A percentile compares a stretch with the other conserved stretches of the same genome.
Evolutionary conservation across 2,888 invertebrate genomes (phyloP).

Genomic region (Volucella bombylans): DNA sequence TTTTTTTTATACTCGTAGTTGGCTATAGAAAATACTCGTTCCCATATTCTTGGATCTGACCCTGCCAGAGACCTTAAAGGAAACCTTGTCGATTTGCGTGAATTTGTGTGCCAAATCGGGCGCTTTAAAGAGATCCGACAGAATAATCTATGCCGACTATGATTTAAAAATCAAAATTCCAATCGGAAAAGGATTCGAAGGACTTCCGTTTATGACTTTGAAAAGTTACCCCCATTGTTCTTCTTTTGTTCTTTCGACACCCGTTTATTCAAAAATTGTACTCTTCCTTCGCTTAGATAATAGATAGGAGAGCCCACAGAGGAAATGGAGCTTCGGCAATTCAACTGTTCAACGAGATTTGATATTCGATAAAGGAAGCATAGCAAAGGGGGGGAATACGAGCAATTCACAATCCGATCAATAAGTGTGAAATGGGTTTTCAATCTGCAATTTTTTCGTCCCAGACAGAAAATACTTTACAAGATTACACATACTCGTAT

Average conservation of each 20-base stretch:
- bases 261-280: conserved; percentile 36
- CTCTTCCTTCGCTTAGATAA: not conserved
- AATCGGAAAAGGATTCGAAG: conserved; percentile 33
- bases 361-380: not conserved
- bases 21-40: not conserved
- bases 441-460: conserved; percentile 27
- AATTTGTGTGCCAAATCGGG: not conserved
- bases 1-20: not conserved
- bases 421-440: conserved; percentile 70
- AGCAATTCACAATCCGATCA: conserved; percentile 62
- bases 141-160: conserved; percentile 8
- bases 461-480: conserved; percentile 26
- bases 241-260: conserved; percentile 13
- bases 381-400: not conserved
- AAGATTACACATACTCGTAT: too few relatives aligned
- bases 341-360: conserved; percentile 15
- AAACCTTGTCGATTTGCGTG: not conserved
- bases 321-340: not conserved
- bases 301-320: not conserved
- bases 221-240: conserved; percentile 29
- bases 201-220: conserved; percentile 37
- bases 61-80: not conserved
- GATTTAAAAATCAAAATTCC: conserved; percentile 53
- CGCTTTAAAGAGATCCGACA: not conserved
- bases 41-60: too few relatives aligned